A percentile compares a stretch with the other conserved stretches of the same genome.
These are phyloP conservation scores for Myoxocephalus aenaeus DNA, from an alignment of 2,797 vertebrate species.

Conservation along the genomic window DNA sequence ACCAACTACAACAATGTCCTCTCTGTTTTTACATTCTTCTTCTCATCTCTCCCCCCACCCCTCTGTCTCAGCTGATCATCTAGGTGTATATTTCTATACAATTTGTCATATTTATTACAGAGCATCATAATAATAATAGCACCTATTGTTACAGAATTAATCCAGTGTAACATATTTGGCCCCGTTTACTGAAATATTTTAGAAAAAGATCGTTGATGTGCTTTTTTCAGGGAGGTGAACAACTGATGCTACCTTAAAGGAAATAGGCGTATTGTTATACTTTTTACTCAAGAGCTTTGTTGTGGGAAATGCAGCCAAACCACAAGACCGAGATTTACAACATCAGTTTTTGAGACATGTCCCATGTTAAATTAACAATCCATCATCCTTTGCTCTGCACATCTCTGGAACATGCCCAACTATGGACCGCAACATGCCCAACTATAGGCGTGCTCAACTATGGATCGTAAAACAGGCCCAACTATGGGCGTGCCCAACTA, in stretches of 20 bases:
- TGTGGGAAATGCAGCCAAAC: background rate
- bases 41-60: background rate
- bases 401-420: background rate
- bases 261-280: background rate
- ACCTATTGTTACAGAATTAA: conserved; percentile 23
- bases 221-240: background rate
- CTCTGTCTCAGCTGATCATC: conserved; percentile 36
- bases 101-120: conserved; percentile 76
- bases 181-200: background rate
- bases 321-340: background rate
- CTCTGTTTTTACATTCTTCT: conserved; percentile 1
- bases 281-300: background rate
- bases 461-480: too few species aligned
- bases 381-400: background rate
- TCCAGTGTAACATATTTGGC: conserved; percentile 14
- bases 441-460: too few species aligned
- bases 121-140: conserved; percentile 40
- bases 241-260: background rate
- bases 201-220: background rate
- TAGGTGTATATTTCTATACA: conserved; percentile 73
- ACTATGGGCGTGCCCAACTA: too few species aligned
- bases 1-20: background rate
- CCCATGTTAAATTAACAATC: background rate
- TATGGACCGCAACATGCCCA: too few species aligned
- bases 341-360: background rate